phyloP scores from a whole-genome alignment of 2,797 vertebrate genomes.

The Garrulus glandarius region DNA sequence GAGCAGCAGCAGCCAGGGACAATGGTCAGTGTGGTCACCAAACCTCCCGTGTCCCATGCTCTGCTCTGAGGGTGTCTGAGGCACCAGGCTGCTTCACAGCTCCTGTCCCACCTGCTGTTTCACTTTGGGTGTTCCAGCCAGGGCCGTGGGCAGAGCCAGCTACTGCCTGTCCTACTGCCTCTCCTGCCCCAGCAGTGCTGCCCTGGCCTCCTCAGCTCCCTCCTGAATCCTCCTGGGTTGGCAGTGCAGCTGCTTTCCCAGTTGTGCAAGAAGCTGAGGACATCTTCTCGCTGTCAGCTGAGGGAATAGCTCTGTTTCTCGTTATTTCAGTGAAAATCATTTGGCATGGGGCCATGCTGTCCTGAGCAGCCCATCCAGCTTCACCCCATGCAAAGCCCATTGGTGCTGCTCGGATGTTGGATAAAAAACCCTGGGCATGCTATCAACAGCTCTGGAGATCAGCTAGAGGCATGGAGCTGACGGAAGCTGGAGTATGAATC shows the following conservation, averaged over 20 bases:
- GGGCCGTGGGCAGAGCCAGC: fast-evolving
- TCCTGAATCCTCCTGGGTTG: background rate
- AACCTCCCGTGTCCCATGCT: fast-evolving
- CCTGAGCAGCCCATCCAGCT: background rate
- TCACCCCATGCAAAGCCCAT: background rate
- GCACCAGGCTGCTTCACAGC: background rate
- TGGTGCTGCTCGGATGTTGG: background rate
- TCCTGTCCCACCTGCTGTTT: background rate
- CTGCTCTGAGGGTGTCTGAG: fast-evolving
- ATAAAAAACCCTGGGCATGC: background rate
- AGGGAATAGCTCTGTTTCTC: background rate
- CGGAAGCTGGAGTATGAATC: background rate
- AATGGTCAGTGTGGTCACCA: fast-evolving
- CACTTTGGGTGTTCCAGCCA: background rate
- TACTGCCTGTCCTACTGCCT: background rate
- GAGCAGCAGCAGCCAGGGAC: fast-evolving
- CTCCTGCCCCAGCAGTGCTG: fast-evolving
- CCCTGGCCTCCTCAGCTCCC: background rate
- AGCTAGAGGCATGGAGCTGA: background rate
- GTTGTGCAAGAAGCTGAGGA: background rate
- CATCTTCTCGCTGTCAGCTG: background rate
- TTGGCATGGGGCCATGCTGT: background rate
- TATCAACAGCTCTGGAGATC: fast-evolving
- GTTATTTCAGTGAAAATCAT: background rate
- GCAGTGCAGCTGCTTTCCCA: background rate